Evolutionary conservation across 2,113 vertebrate genomes (phyloP).

Genomic region (Melierax canorus): DNA sequence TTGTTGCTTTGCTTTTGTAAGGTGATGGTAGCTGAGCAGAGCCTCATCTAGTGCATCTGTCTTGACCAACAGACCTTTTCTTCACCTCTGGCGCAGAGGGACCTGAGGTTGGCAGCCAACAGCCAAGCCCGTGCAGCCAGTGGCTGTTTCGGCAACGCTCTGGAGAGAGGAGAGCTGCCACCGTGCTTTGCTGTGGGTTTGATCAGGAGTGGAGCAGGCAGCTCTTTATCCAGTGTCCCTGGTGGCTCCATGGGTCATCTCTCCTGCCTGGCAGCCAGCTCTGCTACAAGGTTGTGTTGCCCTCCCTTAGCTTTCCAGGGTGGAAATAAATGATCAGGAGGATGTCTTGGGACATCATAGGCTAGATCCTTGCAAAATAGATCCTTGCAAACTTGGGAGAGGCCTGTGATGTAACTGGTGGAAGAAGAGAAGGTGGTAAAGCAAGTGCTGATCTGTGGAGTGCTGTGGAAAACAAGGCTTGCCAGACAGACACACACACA

Average conservation of each 20-base stretch:
- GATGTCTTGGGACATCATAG: not conserved
- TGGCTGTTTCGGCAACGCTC: no score
- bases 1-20: not conserved
- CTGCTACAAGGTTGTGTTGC: not conserved
- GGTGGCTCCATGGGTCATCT: not conserved
- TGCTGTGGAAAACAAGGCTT: not conserved
- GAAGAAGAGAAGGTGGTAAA: not conserved
- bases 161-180: not conserved
- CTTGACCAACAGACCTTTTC: not conserved
- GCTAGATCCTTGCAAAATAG: not conserved
- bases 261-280: not conserved
- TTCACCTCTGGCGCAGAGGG: not conserved
- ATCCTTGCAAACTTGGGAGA: not conserved
- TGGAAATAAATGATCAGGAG: not conserved
- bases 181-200: not conserved
- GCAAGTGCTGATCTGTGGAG: not conserved
- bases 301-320: not conserved
- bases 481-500: not conserved
- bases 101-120: not conserved
- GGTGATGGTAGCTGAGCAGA: not conserved
- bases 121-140: not conserved
- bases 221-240: not conserved
- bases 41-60: not conserved
- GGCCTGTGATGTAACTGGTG: no score
- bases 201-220: not conserved